These are phyloP conservation scores for Protaetia brevitarsis DNA, from an alignment of 1,140 invertebrate species.

Conservation along the genomic window DNA sequence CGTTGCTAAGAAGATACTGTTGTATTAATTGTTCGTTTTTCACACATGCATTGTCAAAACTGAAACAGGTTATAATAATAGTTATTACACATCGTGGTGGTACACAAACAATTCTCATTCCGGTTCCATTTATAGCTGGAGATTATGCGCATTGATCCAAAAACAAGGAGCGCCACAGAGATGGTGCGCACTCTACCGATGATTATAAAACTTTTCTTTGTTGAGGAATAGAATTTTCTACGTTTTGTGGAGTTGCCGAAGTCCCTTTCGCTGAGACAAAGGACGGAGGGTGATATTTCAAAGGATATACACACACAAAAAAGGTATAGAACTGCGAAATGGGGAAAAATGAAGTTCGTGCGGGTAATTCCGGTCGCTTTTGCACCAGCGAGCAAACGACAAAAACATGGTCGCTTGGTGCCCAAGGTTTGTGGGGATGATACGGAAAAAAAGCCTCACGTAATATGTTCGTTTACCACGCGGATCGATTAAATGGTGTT, in stretches of 20 bases:
- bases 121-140: background rate
- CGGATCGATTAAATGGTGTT: background rate
- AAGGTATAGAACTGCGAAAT: conserved; percentile 26
- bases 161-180: background rate
- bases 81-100: background rate
- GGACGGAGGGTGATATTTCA: conserved; percentile 9
- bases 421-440: background rate
- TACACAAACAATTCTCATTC: background rate
- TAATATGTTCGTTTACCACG: background rate
- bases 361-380: conserved; percentile 23
- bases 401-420: conserved; percentile 22
- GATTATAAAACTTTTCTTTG: conserved; percentile 16
- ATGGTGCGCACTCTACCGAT: conserved; percentile 2
- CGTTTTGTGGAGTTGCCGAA: background rate
- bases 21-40: too few species aligned
- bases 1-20: too few species aligned
- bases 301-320: conserved; percentile 22
- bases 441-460: background rate
- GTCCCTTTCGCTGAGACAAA: background rate
- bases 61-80: background rate
- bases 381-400: conserved; percentile 25
- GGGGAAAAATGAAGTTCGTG: conserved; percentile 27
- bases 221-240: conserved; percentile 4
- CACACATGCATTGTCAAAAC: too few species aligned
- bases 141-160: background rate